Conservation (phyloP, 1,140 invertebrate species). For the Globodera rostochiensis region DNA sequence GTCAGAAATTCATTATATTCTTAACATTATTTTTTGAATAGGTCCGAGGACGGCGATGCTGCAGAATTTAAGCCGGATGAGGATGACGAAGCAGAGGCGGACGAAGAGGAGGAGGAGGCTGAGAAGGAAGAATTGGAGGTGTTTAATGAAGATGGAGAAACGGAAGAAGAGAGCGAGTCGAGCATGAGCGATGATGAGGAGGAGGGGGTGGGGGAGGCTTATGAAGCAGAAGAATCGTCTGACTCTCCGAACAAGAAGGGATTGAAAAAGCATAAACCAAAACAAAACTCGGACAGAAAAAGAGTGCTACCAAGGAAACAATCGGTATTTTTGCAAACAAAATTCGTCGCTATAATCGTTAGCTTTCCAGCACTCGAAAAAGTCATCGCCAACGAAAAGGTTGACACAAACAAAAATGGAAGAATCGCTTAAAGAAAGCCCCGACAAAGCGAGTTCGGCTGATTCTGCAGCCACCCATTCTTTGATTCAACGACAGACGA, state of each 20-base stretch:
- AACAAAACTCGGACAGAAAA: not conserved
- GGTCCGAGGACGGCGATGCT: not conserved
- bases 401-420: not conserved
- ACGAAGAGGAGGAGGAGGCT: conserved; percentile 24
- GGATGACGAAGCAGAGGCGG: conserved; percentile 35
- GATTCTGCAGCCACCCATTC: not conserved
- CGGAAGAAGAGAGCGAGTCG: not conserved
- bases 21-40: not conserved
- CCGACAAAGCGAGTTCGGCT: not conserved
- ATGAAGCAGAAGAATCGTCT: conserved; percentile 15
- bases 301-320: not conserved
- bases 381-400: not conserved
- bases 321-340: not conserved
- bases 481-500: not conserved
- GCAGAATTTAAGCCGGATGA: conserved; percentile 15
- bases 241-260: not conserved
- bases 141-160: conserved; percentile 22
- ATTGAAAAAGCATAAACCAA: conserved; percentile 22
- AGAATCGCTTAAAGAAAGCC: not conserved
- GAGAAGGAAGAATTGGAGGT: conserved; percentile 12
- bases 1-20: not conserved
- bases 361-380: not conserved
- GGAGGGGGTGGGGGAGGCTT: conserved; percentile 22
- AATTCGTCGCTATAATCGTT: not conserved
- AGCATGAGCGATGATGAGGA: conserved; percentile 35